A percentile compares a stretch with the other conserved stretches of the same genome.
These are phyloP conservation scores for Telenomus remus DNA, from an alignment of 1,140 invertebrate genomes.

Conservation along the genomic window DNA sequence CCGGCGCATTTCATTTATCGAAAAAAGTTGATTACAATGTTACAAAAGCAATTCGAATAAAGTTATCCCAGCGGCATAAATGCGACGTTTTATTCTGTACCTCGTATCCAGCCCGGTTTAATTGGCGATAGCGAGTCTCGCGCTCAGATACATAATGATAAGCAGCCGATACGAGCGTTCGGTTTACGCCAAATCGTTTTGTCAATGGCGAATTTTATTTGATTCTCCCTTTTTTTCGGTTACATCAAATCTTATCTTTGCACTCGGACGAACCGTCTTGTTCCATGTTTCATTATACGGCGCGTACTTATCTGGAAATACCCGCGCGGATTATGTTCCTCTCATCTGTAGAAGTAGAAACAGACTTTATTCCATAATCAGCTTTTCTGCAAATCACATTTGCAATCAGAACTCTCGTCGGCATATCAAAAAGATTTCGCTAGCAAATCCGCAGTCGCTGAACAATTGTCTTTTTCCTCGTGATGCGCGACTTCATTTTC, in stretches of 20 bases:
- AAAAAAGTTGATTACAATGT: slow-evolving; percentile 30
- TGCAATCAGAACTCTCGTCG: slow-evolving; percentile 64
- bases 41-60: slow-evolving; percentile 2
- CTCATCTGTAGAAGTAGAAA: slow-evolving; percentile 50
- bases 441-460: slow-evolving; percentile 63
- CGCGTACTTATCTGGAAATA: slow-evolving; percentile 52
- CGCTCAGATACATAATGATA: slow-evolving; percentile 18
- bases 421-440: slow-evolving; percentile 69
- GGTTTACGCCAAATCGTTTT: slow-evolving; percentile 5
- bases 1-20: slow-evolving; percentile 12
- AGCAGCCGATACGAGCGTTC: slow-evolving; percentile 16
- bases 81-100: slow-evolving; percentile 4
- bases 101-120: slow-evolving; percentile 11
- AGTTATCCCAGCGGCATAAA: slow-evolving; percentile 16
- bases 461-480: slow-evolving; percentile 63
- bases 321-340: slow-evolving; percentile 48
- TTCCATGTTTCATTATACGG: slow-evolving; percentile 55
- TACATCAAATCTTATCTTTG: slow-evolving; percentile 51
- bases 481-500: slow-evolving; percentile 41
- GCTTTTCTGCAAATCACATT: slow-evolving; percentile 69
- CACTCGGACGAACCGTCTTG: slow-evolving; percentile 35
- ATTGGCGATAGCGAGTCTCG: slow-evolving; percentile 12
- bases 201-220: slow-evolving; percentile 20
- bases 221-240: slow-evolving; percentile 31
- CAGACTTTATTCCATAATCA: slow-evolving; percentile 68